Conservation (phyloP, 2,888 invertebrate genomes). For the Pecten maximus region DNA sequence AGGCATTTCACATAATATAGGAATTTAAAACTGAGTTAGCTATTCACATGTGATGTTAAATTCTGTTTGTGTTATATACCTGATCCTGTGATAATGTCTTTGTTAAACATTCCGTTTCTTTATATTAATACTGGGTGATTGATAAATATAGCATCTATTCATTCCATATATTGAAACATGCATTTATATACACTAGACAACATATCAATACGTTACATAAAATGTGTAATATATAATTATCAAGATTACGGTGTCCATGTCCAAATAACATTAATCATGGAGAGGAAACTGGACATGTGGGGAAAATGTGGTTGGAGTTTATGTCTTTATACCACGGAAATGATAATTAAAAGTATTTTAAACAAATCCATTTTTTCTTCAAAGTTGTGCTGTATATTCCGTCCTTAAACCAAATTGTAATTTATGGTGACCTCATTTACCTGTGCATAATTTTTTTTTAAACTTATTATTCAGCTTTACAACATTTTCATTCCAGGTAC, state of each 20-base stretch:
- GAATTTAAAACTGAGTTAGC: neutral
- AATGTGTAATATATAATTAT: neutral
- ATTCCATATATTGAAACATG: too few species aligned
- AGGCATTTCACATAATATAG: neutral
- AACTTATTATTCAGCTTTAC: neutral
- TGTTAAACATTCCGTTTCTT: neutral
- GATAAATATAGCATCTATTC: too few species aligned
- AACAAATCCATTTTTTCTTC: neutral
- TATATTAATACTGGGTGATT: too few species aligned
- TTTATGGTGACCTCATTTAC: neutral
- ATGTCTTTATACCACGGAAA: neutral
- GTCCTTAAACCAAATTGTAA: neutral
- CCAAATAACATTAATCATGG: neutral
- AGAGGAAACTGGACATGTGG: neutral
- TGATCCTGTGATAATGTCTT: neutral
- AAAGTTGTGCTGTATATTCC: neutral
- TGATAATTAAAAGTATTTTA: neutral
- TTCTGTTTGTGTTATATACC: neutral
- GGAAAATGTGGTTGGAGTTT: neutral
- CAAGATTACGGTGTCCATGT: too few species aligned
- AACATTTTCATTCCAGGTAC: neutral
- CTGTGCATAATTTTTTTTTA: neutral
- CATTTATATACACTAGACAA: neutral
- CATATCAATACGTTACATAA: neutral
- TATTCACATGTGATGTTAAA: neutral